Percentiles rank a stretch among this genome's conserved stretches.
Evolutionary conservation across 2,797 vertebrate genomes (phyloP).

Genomic region (Channallabes apus): DNA sequence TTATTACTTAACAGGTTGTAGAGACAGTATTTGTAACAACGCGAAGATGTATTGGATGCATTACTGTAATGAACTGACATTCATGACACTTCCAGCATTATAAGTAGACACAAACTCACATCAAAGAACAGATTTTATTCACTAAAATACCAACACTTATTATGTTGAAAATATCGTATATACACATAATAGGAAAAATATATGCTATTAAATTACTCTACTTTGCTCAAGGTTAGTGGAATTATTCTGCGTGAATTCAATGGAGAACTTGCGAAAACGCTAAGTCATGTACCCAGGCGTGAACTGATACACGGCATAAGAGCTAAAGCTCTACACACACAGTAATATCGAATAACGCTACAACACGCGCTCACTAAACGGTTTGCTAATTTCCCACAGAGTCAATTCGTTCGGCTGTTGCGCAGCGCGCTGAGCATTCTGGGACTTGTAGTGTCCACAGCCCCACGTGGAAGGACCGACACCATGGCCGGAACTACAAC

Average conservation of each 20-base stretch:
- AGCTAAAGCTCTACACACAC: neutral
- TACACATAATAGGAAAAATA: neutral
- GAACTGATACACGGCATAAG: neutral
- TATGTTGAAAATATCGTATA: neutral
- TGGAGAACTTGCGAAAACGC: neutral
- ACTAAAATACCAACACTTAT: neutral
- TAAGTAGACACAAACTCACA: too few relatives aligned
- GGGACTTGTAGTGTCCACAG: constrained; percentile 34
- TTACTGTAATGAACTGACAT: constrained; percentile 11
- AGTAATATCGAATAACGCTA: neutral
- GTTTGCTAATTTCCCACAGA: neutral
- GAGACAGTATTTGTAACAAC: neutral
- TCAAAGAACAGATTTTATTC: neutral
- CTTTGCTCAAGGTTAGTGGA: neutral
- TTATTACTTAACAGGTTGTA: neutral
- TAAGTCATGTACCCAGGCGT: too few relatives aligned
- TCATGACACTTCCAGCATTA: too few relatives aligned
- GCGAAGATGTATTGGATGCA: too few relatives aligned
- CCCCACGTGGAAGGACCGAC: constrained; percentile 31
- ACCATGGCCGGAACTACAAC: constrained; percentile 63
- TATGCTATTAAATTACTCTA: too few relatives aligned
- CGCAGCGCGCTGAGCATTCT: constrained; percentile 18
- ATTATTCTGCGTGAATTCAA: neutral
- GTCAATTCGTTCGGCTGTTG: neutral
- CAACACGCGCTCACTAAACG: neutral